Evolutionary conservation across 2,888 invertebrate species (phyloP).

Genomic region (Orchesellides sinensis): DNA sequence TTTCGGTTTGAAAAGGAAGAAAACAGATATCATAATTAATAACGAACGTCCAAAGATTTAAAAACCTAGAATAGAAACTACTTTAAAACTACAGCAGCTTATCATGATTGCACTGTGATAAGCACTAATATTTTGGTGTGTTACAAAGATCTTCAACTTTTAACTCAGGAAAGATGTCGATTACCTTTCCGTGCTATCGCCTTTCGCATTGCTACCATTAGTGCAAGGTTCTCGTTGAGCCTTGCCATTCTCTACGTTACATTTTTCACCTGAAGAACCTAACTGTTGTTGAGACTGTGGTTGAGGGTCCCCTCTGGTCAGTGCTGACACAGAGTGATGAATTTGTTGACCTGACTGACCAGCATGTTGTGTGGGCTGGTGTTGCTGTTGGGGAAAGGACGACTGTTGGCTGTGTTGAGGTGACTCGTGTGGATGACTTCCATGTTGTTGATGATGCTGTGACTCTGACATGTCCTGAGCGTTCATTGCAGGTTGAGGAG

Average conservation of each 20-base stretch:
- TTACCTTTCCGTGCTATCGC: conserved; percentile 74
- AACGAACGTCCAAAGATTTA: too few species aligned
- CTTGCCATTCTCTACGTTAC: conserved; percentile 69
- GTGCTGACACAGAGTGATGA: conserved; percentile 62
- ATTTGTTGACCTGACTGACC: conserved; percentile 52
- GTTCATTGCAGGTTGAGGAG: conserved; percentile 61
- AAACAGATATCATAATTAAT: too few species aligned
- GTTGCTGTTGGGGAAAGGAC: conserved; percentile 63
- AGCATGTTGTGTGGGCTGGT: conserved; percentile 58
- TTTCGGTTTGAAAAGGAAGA: neutral
- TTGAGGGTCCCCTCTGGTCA: conserved; percentile 59
- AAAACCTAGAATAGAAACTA: too few species aligned
- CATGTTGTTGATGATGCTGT: conserved; percentile 66
- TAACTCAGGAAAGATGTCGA: conserved; percentile 28
- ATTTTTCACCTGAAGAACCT: conserved; percentile 53
- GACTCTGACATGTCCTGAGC: conserved; percentile 65
- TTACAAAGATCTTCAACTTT: neutral
- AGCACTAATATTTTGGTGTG: too few species aligned
- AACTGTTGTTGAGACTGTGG: conserved; percentile 62
- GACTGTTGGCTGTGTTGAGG: conserved; percentile 60
- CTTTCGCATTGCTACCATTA: conserved; percentile 73
- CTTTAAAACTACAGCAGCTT: too few species aligned
- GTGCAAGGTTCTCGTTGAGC: conserved; percentile 72
- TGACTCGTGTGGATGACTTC: conserved; percentile 46
- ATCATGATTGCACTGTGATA: too few species aligned